Base-by-base conservation (phyloP, 2,113 vertebrate species). In the Microtus richardsoni region DNA sequence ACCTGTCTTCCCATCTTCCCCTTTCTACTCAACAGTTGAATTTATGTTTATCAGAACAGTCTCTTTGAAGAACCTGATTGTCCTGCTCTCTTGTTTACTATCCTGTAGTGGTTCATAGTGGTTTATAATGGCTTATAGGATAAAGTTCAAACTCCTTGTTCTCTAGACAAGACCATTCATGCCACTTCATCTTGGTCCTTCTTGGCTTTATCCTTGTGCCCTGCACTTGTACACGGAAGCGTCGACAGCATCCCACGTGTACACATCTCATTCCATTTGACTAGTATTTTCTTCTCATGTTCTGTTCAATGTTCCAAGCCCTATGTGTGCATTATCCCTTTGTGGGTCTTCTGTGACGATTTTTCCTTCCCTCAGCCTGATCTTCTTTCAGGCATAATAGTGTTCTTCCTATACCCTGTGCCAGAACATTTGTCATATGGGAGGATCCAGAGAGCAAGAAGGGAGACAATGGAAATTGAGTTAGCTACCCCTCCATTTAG, bases 1-100 rank as follows among this genome's bases (percentile, higher is more conserved):
- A 41, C 66, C 54, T 91, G 52, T 66, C 77, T 83, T 85, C 44
- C 9, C 13, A 16, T 22, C 58, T n/a, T 33, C 88, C 70, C 58
- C n/a, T 24, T 36, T 33, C 24, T 39, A 36, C n/a, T 33, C 44
- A 21, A 16, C 49, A 52, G 0, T 24, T 79, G 83, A 89, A 54
- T 24, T 83, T 68, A 24, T 12, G 60, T 70, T 95, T 71, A 12
- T 88, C 64, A 91, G 52, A 94, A 60, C 52, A 62, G 7, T 78
- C 21, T 64, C 70, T 83, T 75, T 66, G 90, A 90, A 89, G 89
- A 91, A 68, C 54, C 3, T 54, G n/a, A 66, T 91, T 80, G 58
- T 91, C 26, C 47, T 28, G 84, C 71, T 88, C 7, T 91, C 64
- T 92, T 71, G 62, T 70, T 89, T 49, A 41, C 30, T 83, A 71